phyloP scores from a whole-genome alignment of 2,888 invertebrate species.

The Epinotia brunnichana region DNA sequence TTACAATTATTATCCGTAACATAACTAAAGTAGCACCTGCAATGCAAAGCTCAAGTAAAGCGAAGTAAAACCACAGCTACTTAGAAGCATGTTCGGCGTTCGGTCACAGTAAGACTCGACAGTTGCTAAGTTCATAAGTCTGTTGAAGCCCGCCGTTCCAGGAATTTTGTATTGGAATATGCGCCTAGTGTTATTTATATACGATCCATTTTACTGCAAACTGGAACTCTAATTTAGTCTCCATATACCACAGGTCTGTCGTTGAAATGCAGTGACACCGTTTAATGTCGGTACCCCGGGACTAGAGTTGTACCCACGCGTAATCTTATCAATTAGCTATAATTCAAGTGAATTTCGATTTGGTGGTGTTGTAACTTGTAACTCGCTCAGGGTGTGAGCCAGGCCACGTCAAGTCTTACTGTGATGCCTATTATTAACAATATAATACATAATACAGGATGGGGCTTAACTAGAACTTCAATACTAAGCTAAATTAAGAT shows the following conservation, averaged over 20 bases:
- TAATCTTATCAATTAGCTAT: too few species aligned
- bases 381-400: background rate
- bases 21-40: slow-evolving; percentile 48
- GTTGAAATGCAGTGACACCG: slow-evolving; percentile 9
- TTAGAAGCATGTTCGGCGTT: slow-evolving; percentile 53
- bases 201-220: background rate
- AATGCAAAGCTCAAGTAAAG: slow-evolving; percentile 51
- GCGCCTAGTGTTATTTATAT: background rate
- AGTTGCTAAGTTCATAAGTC: slow-evolving; percentile 6
- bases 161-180: background rate
- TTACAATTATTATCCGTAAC: slow-evolving; percentile 48
- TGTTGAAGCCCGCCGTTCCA: background rate
- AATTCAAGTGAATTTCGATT: background rate
- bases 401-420: slow-evolving; percentile 24
- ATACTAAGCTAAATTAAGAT: slow-evolving; percentile 14
- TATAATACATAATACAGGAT: slow-evolving; percentile 35
- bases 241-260: slow-evolving; percentile 1
- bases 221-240: slow-evolving; percentile 1
- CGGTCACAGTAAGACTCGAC: slow-evolving; percentile 24
- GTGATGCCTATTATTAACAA: slow-evolving; percentile 17
- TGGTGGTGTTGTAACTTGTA: slow-evolving; percentile 10
- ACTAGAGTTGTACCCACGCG: background rate
- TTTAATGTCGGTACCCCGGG: background rate
- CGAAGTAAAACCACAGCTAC: slow-evolving; percentile 52
- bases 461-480: slow-evolving; percentile 34